Evolutionary conservation across 2,888 invertebrate species (phyloP), one percentile per base, ranked within the genome.

Genomic region (Scotopteryx bipunctaria): DNA sequence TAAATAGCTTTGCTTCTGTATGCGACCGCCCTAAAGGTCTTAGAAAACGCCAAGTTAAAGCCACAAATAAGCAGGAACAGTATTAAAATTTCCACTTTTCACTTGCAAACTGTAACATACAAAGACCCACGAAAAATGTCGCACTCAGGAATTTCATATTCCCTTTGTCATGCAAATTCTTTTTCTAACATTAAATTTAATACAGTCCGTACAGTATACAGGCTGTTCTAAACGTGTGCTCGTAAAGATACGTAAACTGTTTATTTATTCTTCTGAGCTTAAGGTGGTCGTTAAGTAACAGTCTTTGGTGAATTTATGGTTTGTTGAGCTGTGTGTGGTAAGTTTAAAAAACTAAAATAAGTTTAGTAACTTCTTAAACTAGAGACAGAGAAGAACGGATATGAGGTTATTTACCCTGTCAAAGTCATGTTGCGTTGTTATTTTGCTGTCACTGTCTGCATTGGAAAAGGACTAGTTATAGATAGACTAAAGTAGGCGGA

Each of bases 101-200:
- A 48, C 49, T 47, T 25, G 54, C 37, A 37, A 53, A 53, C 33
- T 54, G 54, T 54, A 25, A 46, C 48, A 19, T 47, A 53, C 57
- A 61, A 57, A 58, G 44, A 45, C 29, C 50, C 47, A 51, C 52
- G 48, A 55, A 59, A 61, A 59, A 64, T 54, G 41, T 45, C 55
- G 56, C 38, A 37, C 42, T 43, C 41, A 46, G 35, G 55, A 58
- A 61, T 63, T 61, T 61, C 61, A 63, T 64, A 62, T 60, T 58
- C 55, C 48, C 57, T 63, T 66, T 66, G 64, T 64, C 58, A 66
- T 66, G 66, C 57, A 66, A 66, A 66, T 66, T 61, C 55, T 60
- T 60, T 60, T 61, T 59, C 58, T 59, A 57, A 60, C 64, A 55
- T 66, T 59, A 59, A 64, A 66, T 66, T 61, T 64, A 64, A 64